These are phyloP conservation scores for Poecile atricapillus DNA, from an alignment of 2,113 vertebrate species.

Conservation along the genomic window DNA sequence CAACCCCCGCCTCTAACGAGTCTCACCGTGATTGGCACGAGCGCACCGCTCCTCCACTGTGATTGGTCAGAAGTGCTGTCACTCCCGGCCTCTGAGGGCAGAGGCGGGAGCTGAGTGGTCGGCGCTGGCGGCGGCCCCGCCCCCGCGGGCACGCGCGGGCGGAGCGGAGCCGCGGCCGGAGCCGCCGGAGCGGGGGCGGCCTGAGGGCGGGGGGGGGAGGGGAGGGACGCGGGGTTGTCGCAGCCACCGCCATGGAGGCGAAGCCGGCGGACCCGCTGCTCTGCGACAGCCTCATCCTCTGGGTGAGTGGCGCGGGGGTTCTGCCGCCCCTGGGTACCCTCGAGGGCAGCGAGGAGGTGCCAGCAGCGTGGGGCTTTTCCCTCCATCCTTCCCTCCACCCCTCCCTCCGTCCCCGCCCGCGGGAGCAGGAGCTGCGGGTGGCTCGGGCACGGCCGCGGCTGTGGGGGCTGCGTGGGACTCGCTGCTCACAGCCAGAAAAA, in stretches of 20 bases:
- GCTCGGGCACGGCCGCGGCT: rapidly evolving
- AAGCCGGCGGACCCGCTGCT: conserved; percentile 56
- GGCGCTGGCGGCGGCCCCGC: too few relatives aligned
- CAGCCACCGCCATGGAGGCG: conserved; percentile 50
- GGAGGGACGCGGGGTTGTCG: not conserved
- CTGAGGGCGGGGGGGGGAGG: not conserved
- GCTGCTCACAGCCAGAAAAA: rapidly evolving
- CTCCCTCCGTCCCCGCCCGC: not conserved
- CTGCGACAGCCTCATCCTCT: conserved; percentile 78
- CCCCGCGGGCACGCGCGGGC: not conserved
- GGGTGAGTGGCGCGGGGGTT: conserved; percentile 61
- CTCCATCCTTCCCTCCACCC: not conserved
- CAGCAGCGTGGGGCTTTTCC: too few relatives aligned
- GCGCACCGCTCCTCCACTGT: rapidly evolving
- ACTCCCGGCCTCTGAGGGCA: not conserved
- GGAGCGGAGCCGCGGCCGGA: not conserved
- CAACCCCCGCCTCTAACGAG: not conserved
- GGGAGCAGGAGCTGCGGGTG: not conserved
- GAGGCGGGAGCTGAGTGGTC: not conserved
- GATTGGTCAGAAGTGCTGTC: rapidly evolving
- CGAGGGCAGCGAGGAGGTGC: not conserved
- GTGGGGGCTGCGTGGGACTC: rapidly evolving
- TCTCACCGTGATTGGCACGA: not conserved
- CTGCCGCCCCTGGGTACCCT: not conserved
- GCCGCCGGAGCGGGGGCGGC: not conserved